phyloP scores from a whole-genome alignment of 2,113 vertebrate genomes.

The Prunella himalayana region DNA sequence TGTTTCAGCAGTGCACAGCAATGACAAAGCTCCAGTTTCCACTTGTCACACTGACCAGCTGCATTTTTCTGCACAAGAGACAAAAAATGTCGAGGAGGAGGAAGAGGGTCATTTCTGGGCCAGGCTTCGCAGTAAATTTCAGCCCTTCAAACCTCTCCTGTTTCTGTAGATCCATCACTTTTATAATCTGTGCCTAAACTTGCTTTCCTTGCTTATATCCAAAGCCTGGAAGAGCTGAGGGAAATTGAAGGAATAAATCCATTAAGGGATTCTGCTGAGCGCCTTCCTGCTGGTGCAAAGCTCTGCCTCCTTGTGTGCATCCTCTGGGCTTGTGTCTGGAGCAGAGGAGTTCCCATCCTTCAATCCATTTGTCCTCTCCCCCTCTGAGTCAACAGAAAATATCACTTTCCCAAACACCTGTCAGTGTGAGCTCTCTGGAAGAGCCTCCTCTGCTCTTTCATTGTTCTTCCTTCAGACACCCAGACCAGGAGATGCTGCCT shows the following conservation, averaged over 20 bases:
- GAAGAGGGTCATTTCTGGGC: slow-evolving; percentile 46
- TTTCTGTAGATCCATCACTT: slow-evolving; percentile 6
- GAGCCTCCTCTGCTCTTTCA: background rate
- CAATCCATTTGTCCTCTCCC: background rate
- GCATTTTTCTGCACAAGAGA: slow-evolving; percentile 48
- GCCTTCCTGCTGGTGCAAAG: background rate
- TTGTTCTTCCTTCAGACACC: background rate
- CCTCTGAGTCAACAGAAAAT: background rate
- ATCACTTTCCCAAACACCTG: background rate
- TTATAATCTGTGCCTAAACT: background rate
- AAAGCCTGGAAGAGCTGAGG: background rate
- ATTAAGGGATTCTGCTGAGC: background rate
- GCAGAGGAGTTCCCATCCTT: background rate
- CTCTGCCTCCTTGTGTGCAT: background rate
- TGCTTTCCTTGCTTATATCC: background rate
- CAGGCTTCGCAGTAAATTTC: slow-evolving; percentile 34
- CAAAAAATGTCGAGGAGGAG: slow-evolving; percentile 26
- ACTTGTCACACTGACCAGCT: slow-evolving; percentile 70
- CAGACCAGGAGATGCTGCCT: background rate
- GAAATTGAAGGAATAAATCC: background rate
- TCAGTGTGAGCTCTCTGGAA: background rate
- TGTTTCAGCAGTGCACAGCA: slow-evolving; percentile 57
- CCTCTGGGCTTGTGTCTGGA: background rate
- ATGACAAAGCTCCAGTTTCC: slow-evolving; percentile 65
- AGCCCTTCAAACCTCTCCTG: background rate